phyloP scores from a whole-genome alignment of 2,797 vertebrate species.

The Enoplosus armatus region DNA sequence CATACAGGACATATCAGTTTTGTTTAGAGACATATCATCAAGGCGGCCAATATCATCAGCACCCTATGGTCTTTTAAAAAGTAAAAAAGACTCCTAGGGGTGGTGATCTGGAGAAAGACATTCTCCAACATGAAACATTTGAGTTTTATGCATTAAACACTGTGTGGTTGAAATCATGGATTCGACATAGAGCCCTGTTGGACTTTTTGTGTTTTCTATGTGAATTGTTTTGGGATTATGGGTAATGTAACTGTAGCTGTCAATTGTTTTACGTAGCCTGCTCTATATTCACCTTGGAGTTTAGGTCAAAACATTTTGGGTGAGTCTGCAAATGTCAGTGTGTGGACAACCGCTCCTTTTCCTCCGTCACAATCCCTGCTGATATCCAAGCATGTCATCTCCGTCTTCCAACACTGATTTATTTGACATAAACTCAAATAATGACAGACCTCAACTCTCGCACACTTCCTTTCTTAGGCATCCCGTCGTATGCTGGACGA shows the following conservation, averaged over 20 bases:
- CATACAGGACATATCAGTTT: not conserved
- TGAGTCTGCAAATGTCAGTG: not conserved
- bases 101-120: not conserved
- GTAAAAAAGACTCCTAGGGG: not conserved
- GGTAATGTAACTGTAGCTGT: not conserved
- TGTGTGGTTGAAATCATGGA: not conserved
- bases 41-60: not conserved
- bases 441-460: not conserved
- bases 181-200: not conserved
- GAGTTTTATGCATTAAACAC: not conserved
- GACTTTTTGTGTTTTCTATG: not conserved
- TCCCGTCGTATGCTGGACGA: slow-evolving; percentile 95
- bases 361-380: not conserved
- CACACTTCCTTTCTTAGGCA: slow-evolving; percentile 82
- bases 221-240: not conserved
- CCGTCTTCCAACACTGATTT: not conserved
- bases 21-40: not conserved
- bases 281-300: not conserved
- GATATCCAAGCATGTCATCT: not conserved
- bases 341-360: not conserved
- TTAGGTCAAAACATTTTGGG: not conserved
- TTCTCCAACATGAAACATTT: not conserved
- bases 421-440: not conserved
- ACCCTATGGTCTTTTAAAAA: too few species aligned
- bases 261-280: not conserved